Evolutionary conservation across 2,888 invertebrate genomes (phyloP), one percentile per base, ranked within the genome.

Genomic region (Drosophila ustulata): DNA sequence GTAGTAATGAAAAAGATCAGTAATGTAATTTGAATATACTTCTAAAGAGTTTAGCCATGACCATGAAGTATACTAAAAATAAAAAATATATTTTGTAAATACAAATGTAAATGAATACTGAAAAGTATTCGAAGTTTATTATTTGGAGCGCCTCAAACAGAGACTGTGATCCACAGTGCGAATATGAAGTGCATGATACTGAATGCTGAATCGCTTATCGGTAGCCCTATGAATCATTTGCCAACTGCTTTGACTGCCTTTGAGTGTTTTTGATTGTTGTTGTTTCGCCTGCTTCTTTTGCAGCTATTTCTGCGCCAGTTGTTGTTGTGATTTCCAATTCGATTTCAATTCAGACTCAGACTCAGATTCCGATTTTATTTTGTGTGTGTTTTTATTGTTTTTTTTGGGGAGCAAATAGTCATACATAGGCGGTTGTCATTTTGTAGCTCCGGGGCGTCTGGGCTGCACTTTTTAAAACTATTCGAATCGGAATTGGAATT

Each of bases 211-310:
- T 74, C 68, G 71, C 74, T 80, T 82, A 82, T 85, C 86, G 83
- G 23, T 34, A 64, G 58, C 49, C 46, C 55, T 52, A 86, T 81
- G 87, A 81, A 67, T 81, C 81, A 81, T 83, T 80, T 71, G 82
- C 61, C 82, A 77, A 68, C 61, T 66, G 75, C 56, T 66, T 43
- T 45, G 66, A 55, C 39, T 53, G 39, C 52, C 46, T 50, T 46
- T 53, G 59, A 76, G 41, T 61, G 72, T 47, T 62, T 49, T 37
- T 28, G 26, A 53, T 53, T 34, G 32, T n/a, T 49, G 63, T 57
- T 53, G 50, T 50, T 52, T 41, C 3, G 13, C 11, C 55, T 45
- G 41, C 53, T 53, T 43, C 53, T 30, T 30, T 41, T 53, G 28
- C 28, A 11, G 34, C 25, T 26, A 25, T 26, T n/a, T 4, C 26